phyloP scores from a whole-genome alignment of 2,888 invertebrate species.

The Tenthredo distinguenda region DNA sequence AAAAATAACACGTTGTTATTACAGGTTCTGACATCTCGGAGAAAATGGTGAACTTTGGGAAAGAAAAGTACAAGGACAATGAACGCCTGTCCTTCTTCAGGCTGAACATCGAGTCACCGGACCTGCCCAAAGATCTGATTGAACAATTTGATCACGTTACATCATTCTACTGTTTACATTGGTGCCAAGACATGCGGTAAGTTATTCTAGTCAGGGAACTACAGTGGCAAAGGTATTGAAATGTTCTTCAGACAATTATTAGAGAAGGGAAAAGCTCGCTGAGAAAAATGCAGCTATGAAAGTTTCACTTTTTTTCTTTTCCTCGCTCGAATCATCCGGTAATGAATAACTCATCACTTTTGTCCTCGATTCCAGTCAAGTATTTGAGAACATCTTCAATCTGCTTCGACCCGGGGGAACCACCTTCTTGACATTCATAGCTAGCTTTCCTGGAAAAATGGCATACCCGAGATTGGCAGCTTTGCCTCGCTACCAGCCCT shows the following conservation, averaged over 20 bases:
- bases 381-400: slow-evolving; percentile 62
- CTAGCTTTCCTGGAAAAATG: slow-evolving; percentile 85
- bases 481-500: slow-evolving; percentile 82
- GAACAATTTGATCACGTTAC: slow-evolving; percentile 84
- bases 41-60: slow-evolving; percentile 86
- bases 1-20: background rate
- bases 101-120: slow-evolving; percentile 82
- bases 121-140: slow-evolving; percentile 78
- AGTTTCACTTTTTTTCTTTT: background rate
- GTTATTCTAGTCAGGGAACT: slow-evolving; percentile 54
- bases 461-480: slow-evolving; percentile 83
- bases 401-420: slow-evolving; percentile 86
- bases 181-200: slow-evolving; percentile 87
- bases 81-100: slow-evolving; percentile 78
- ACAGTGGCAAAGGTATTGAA: background rate
- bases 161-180: slow-evolving; percentile 90
- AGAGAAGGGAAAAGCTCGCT: background rate
- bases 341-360: background rate
- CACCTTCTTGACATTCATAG: slow-evolving; percentile 85
- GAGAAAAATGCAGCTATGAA: background rate
- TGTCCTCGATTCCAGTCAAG: background rate
- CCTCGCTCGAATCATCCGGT: background rate
- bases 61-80: slow-evolving; percentile 79
- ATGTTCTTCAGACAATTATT: background rate
- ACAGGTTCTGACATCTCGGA: slow-evolving; percentile 86